Evolutionary conservation across 1,140 invertebrate genomes (phyloP), one percentile per base, ranked within the genome.

Genomic region (Caerostris extrusa): DNA sequence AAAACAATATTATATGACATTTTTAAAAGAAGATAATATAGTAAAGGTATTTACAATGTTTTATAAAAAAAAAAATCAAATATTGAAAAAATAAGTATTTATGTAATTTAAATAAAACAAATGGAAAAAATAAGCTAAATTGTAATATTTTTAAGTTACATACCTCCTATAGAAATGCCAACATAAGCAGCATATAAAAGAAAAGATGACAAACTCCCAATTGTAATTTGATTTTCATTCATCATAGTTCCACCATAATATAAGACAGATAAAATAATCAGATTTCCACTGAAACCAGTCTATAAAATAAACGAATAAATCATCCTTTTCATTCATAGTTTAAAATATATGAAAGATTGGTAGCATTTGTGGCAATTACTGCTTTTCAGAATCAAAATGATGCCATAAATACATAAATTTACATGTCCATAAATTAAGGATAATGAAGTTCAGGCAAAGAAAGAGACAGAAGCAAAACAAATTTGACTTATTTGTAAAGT

Each of bases 181-280:
- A 99, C 98, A 95, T 99, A 99, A 0, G 97, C 98, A 5, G 98
- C 98, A 96, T 99, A 99, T 3, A 99, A 95, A 17, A 99, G 96
- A 96, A 99, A 99, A 0, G 98, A 97, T 0, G 98, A 98, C 17
- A 99, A 96, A 94, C 97, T 97, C 10, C 99, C 99, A 64, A 99
- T 98, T 7, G 98, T 98, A 77, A 99, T 97, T 57, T 97, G 96
- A 69, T 98, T 97, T 17, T 97, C 97, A 1, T 98, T 97, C 60
- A 99, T 98, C 97, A 99, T 97, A 14, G 97, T 96, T 10, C 98
- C 98, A 19, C 99, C 99, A 95, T 98, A 98, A 96, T 99, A 99
- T 3, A 99, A 96, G 14, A 99, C 98, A 5, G 98, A 97, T 57
- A 99, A 97, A 90, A 99, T 98, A 61, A 99, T 98, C 0, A 98